phyloP scores from a whole-genome alignment of 1,140 invertebrate genomes.

The Eupeodes corollae region DNA sequence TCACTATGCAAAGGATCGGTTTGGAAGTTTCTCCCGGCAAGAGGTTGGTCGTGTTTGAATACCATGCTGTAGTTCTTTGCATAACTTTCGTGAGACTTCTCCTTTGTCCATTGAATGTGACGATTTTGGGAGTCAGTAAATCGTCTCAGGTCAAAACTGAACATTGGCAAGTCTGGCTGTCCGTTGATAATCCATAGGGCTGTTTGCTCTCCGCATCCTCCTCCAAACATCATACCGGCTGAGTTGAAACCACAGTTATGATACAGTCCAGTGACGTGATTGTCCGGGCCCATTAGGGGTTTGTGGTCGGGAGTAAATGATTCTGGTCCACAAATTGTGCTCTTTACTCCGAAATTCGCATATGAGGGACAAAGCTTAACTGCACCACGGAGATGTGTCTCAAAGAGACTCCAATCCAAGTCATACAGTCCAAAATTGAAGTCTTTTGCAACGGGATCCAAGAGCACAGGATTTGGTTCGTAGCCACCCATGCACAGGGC shows the following conservation, averaged over 20 bases:
- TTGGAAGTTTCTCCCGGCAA: constrained; percentile 65
- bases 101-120: constrained; percentile 60
- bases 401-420: constrained; percentile 74
- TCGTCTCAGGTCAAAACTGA: constrained; percentile 67
- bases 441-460: constrained; percentile 64
- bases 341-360: constrained; percentile 63
- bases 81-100: constrained; percentile 77
- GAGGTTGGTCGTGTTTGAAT: constrained; percentile 72
- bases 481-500: constrained; percentile 76
- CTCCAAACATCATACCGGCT: constrained; percentile 80
- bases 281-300: constrained; percentile 53
- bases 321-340: constrained; percentile 74
- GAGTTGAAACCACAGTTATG: constrained; percentile 83
- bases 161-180: constrained; percentile 73
- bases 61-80: constrained; percentile 75
- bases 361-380: constrained; percentile 61
- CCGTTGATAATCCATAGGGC: constrained; percentile 74
- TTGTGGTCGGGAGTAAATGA: constrained; percentile 86
- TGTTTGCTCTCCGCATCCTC: constrained; percentile 71
- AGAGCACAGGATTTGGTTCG: constrained; percentile 68
- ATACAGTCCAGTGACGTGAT: constrained; percentile 45
- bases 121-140: constrained; percentile 59
- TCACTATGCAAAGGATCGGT: constrained; percentile 57
- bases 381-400: constrained; percentile 60
- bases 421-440: constrained; percentile 76